phyloP scores from a whole-genome alignment of 1,140 invertebrate genomes.

The Caerostris darwini region DNA sequence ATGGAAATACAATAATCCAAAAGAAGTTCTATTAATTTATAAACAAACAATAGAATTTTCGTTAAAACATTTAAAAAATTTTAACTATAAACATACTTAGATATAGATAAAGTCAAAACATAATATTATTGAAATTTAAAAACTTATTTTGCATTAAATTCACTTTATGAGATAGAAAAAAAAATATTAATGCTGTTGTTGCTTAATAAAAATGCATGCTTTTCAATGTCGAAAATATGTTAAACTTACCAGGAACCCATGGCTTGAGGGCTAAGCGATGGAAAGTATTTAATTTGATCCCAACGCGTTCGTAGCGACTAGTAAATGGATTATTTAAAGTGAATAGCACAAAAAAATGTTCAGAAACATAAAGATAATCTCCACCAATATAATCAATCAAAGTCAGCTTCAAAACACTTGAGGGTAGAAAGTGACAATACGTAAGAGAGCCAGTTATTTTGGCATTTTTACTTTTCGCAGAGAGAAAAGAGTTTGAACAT shows the following conservation, averaged over 20 bases:
- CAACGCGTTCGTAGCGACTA: background rate
- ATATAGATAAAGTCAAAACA: too few species aligned
- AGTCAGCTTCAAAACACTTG: slow-evolving; percentile 16
- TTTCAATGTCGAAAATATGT: background rate
- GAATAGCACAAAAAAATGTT: slow-evolving; percentile 11
- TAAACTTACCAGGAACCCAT: background rate
- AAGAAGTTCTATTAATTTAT: too few species aligned
- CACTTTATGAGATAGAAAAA: too few species aligned
- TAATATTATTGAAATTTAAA: too few species aligned
- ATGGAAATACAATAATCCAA: too few species aligned
- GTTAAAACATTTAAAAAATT: too few species aligned
- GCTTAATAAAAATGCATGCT: background rate
- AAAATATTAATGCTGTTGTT: background rate
- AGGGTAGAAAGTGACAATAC: slow-evolving; percentile 17
- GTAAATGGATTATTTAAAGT: slow-evolving; percentile 29
- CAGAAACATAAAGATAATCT: slow-evolving; percentile 1
- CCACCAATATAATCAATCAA: slow-evolving; percentile 49
- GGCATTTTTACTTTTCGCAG: background rate
- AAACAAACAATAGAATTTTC: too few species aligned
- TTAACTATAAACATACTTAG: too few species aligned
- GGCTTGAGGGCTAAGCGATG: background rate
- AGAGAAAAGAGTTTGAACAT: background rate
- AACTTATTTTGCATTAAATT: too few species aligned
- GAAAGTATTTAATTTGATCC: background rate
- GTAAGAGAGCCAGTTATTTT: background rate